Percentiles rank a stretch among this genome's conserved stretches.
Evolutionary conservation across 2,113 vertebrate species (phyloP).

Genomic region (Corynorhinus townsendii): DNA sequence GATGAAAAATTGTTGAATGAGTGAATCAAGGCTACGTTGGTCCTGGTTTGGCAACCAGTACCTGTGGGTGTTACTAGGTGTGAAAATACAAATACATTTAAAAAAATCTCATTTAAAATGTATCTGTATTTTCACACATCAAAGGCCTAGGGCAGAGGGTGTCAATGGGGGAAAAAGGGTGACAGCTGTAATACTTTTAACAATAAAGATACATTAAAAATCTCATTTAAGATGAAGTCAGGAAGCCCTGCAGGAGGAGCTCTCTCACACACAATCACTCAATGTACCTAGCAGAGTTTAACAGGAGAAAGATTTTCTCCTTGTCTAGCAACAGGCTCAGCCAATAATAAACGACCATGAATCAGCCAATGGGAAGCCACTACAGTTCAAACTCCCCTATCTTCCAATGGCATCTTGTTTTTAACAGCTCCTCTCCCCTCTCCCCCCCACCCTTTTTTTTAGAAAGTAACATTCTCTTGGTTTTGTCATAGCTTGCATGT

Average conservation of each 20-base stretch:
- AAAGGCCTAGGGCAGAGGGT: no score
- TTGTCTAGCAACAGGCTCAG: neutral
- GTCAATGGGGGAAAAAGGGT: no score
- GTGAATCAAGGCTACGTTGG: neutral
- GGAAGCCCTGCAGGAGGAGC: neutral
- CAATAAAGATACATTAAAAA: neutral
- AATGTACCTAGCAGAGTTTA: no score
- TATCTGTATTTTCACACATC: no score
- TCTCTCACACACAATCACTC: neutral
- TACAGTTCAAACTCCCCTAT: neutral
- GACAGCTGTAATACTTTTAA: no score
- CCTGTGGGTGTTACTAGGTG: accelerated
- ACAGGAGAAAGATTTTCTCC: neutral
- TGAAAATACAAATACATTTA: neutral
- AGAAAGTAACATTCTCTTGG: neutral
- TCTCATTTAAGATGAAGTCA: neutral
- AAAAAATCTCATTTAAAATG: neutral
- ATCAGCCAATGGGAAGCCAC: neutral
- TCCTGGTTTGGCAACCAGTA: neutral
- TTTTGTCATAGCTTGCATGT: neutral
- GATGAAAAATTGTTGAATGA: neutral
- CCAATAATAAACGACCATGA: neutral
- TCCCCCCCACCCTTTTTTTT: neutral
- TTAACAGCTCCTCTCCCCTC: neutral
- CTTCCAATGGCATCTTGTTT: neutral